These are phyloP conservation scores for Polypterus senegalus DNA, from an alignment of 2,113 vertebrate genomes.

Conservation along the genomic window DNA sequence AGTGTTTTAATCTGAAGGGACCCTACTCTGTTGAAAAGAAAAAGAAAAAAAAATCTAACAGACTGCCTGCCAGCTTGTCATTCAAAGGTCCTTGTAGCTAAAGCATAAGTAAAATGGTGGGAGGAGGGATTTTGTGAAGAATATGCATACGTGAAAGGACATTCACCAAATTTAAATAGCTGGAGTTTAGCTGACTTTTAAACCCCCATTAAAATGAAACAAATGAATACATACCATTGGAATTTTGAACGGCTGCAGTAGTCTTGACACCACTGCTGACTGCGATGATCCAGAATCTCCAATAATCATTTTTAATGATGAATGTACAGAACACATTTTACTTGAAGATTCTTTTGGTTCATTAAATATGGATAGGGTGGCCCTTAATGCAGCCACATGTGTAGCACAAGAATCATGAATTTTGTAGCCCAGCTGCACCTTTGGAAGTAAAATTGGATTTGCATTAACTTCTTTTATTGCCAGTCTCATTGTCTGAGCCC, in stretches of 20 bases:
- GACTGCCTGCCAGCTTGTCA: too few relatives aligned
- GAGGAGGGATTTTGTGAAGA: too few relatives aligned
- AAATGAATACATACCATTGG: slow-evolving; percentile 40
- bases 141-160: too few relatives aligned
- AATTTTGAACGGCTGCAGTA: slow-evolving; percentile 42
- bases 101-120: too few relatives aligned
- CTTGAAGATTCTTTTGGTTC: slow-evolving; percentile 23
- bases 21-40: too few relatives aligned
- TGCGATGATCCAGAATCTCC: slow-evolving; percentile 53
- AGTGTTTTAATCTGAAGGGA: too few relatives aligned
- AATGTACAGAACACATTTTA: slow-evolving; percentile 27
- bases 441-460: slow-evolving; percentile 31
- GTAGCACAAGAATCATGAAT: slow-evolving; percentile 56
- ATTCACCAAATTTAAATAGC: too few relatives aligned
- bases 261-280: slow-evolving; percentile 51
- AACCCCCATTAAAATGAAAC: neutral
- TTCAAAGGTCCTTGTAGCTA: too few relatives aligned
- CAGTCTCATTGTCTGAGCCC: slow-evolving; percentile 49
- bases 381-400: slow-evolving; percentile 43
- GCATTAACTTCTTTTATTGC: slow-evolving; percentile 54
- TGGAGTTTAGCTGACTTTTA: neutral
- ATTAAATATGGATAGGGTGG: slow-evolving; percentile 41
- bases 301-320: slow-evolving; percentile 38
- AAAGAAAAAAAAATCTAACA: too few relatives aligned
- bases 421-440: slow-evolving; percentile 46